Evolutionary conservation across 2,888 invertebrate species (phyloP).

Genomic region (Leptarthrus brevirostris): DNA sequence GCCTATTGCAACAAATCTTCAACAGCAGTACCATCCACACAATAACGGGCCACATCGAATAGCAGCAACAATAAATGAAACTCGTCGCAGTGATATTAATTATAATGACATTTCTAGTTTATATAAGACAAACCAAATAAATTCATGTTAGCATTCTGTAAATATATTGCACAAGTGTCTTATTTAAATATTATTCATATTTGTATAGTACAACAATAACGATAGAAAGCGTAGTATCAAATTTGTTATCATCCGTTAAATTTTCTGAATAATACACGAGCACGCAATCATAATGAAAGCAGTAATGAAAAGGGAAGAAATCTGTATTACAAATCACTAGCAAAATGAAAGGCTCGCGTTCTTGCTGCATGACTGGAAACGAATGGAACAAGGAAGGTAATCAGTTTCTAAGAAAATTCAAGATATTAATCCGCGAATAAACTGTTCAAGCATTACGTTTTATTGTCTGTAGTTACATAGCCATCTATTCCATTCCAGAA

Average conservation of each 20-base stretch:
- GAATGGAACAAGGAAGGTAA: conserved; percentile 27
- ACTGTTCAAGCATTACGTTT: background rate
- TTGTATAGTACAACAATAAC: no score
- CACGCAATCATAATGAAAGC: conserved; percentile 23
- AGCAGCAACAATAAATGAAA: conserved; percentile 52
- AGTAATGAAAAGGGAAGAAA: conserved; percentile 8
- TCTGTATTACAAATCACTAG: conserved; percentile 12
- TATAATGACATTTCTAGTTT: conserved; percentile 59
- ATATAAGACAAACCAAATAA: conserved; percentile 51
- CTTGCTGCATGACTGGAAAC: conserved; percentile 30
- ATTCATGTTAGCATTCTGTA: conserved; percentile 32
- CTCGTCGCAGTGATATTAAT: conserved; percentile 58
- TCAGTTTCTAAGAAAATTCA: conserved; percentile 20
- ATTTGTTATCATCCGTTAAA: conserved; percentile 1
- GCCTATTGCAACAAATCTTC: conserved; percentile 57
- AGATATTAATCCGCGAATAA: conserved; percentile 8
- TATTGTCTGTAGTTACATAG: no score
- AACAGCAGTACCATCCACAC: conserved; percentile 55
- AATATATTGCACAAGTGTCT: no score
- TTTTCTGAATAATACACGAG: background rate
- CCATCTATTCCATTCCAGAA: no score
- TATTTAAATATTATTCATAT: no score
- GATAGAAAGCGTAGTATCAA: background rate
- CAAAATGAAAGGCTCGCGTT: conserved; percentile 23
- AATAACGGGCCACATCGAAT: conserved; percentile 54